A percentile compares a stretch with the other conserved stretches of the same genome.
Evolutionary conservation across 2,113 vertebrate species (phyloP).

Genomic region (Bettongia penicillata): DNA sequence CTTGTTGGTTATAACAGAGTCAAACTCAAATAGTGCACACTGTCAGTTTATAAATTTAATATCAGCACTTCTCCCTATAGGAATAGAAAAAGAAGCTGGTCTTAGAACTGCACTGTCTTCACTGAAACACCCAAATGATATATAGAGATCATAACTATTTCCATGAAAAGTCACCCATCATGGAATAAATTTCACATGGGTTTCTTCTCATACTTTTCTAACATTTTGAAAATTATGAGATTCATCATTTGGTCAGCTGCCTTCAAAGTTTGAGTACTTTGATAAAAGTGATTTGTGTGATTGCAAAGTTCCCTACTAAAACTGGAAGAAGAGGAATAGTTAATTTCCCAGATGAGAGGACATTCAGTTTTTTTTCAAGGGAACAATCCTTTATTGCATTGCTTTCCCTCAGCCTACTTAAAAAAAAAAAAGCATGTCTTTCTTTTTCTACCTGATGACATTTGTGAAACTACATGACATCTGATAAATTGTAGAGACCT

Average conservation of each 20-base stretch:
- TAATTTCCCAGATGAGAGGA: neutral
- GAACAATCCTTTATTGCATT: neutral
- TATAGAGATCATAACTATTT: neutral
- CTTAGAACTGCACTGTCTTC: neutral
- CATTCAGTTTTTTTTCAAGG: neutral
- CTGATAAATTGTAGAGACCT: neutral
- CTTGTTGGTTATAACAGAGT: neutral
- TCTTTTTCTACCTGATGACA: neutral
- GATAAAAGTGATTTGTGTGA: neutral
- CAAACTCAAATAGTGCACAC: neutral
- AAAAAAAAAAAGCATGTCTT: neutral
- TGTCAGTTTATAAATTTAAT: neutral
- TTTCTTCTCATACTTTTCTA: neutral
- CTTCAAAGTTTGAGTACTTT: neutral
- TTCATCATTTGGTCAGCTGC: neutral
- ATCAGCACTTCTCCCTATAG: neutral
- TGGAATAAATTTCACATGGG: neutral
- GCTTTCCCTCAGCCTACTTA: neutral
- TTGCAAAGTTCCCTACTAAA: neutral
- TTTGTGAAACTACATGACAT: constrained; percentile 8
- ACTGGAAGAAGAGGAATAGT: fast-evolving
- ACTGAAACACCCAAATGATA: neutral
- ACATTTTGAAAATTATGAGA: neutral
- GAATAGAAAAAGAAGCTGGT: neutral
- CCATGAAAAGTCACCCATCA: neutral